Evolutionary conservation across 2,888 invertebrate species (phyloP).

Genomic region (Glyphotaelius pellucidus): DNA sequence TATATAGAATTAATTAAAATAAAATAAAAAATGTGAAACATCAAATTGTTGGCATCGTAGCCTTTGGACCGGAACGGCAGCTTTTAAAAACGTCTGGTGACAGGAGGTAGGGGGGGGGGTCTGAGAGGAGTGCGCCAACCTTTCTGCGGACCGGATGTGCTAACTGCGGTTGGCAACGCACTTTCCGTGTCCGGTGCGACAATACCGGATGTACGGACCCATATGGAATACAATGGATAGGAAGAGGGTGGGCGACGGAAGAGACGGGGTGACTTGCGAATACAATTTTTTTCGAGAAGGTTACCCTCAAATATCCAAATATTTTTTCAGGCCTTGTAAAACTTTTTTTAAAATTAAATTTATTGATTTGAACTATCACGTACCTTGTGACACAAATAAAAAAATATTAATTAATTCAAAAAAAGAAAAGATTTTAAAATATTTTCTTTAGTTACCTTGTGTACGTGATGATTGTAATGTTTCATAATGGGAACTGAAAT

Average conservation of each 20-base stretch:
- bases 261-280: neutral
- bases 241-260: neutral
- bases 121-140: neutral
- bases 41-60: neutral
- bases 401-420: neutral
- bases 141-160: conserved; percentile 20
- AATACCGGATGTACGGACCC: conserved; percentile 27
- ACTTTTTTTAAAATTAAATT: neutral
- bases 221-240: conserved; percentile 27
- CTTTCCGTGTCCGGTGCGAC: conserved; percentile 35
- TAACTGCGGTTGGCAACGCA: conserved; percentile 38
- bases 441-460: too few relatives aligned
- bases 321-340: neutral
- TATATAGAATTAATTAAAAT: neutral
- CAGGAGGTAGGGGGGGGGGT: too few relatives aligned
- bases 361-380: too few relatives aligned
- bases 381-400: neutral
- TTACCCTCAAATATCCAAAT: neutral
- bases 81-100: neutral
- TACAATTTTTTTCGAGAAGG: neutral
- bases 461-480: too few relatives aligned
- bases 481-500: too few relatives aligned
- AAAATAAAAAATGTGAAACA: neutral
- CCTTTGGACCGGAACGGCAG: neutral
- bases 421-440: too few relatives aligned